A percentile compares a stretch with the other conserved stretches of the same genome.
These are phyloP conservation scores for Syngnathus acus DNA, from an alignment of 2,797 vertebrate species.

Conservation along the genomic window DNA sequence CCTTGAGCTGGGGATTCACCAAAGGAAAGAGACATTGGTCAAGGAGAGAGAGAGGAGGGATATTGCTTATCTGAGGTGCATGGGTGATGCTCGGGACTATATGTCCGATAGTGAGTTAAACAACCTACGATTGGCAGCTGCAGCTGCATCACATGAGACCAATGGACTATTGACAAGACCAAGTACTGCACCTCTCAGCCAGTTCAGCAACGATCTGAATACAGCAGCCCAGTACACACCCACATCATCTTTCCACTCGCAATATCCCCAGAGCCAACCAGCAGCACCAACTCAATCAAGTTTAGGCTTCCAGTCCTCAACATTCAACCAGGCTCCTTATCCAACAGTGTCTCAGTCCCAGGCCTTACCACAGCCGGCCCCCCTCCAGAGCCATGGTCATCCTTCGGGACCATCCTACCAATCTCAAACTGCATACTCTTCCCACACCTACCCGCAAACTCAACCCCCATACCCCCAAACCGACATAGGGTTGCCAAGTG, in stretches of 20 bases:
- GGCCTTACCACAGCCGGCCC: slow-evolving; percentile 80
- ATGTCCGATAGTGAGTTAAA: slow-evolving; percentile 96
- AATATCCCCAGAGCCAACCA: slow-evolving; percentile 74
- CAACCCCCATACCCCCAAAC: slow-evolving; percentile 78
- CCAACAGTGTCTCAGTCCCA: slow-evolving; percentile 74
- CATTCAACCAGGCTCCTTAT: slow-evolving; percentile 78
- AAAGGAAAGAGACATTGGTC: slow-evolving; percentile 91
- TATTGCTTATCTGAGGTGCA: slow-evolving; percentile 83
- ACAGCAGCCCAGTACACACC: slow-evolving; percentile 73
- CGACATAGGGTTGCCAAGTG: slow-evolving; percentile 71
- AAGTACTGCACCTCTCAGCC: slow-evolving; percentile 74
- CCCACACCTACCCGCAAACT: slow-evolving; percentile 74
- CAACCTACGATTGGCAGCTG: slow-evolving; percentile 80
- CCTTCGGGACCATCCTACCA: slow-evolving; percentile 75
- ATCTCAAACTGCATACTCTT: slow-evolving; percentile 74
- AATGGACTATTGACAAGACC: slow-evolving; percentile 72
- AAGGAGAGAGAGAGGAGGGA: slow-evolving; percentile 89
- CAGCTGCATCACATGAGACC: slow-evolving; percentile 75
- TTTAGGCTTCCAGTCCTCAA: slow-evolving; percentile 60
- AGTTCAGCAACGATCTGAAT: slow-evolving; percentile 78
- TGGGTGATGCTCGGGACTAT: slow-evolving; percentile 89
- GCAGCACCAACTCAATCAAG: slow-evolving; percentile 61
- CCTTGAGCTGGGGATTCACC: slow-evolving; percentile 92
- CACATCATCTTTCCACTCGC: slow-evolving; percentile 77
- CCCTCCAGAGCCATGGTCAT: slow-evolving; percentile 73